phyloP scores from a whole-genome alignment of 1,140 invertebrate species.

The Drosophila nikananu region DNA sequence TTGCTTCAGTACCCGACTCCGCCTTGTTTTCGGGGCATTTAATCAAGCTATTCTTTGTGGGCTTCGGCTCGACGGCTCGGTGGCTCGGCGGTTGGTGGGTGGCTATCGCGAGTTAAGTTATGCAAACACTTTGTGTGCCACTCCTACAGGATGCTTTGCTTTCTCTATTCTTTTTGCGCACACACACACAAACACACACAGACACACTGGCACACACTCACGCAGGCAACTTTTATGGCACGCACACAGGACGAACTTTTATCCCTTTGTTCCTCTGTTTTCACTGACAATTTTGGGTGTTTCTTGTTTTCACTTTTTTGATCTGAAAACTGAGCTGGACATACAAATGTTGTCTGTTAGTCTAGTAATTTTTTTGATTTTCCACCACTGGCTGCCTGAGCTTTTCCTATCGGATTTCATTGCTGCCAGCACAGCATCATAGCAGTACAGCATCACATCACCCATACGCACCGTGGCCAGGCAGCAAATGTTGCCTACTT shows the following conservation, averaged over 20 bases:
- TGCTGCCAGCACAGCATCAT: conserved; percentile 13
- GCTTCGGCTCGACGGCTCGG: not conserved
- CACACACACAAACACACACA: conserved; percentile 40
- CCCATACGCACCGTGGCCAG: conserved; percentile 64
- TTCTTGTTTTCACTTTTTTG: conserved; percentile 13
- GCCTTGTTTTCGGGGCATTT: conserved; percentile 33
- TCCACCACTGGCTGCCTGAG: conserved; percentile 17
- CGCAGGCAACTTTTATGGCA: conserved; percentile 32
- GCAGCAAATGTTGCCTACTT: conserved; percentile 50
- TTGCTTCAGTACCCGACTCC: conserved; percentile 19
- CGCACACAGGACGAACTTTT: conserved; percentile 54
- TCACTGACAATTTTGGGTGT: conserved; percentile 32
- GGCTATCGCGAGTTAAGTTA: conserved; percentile 65
- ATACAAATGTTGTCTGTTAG: not conserved
- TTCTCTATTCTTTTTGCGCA: conserved; percentile 76
- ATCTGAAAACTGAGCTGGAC: conserved; percentile 1
- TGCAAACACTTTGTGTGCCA: conserved; percentile 79
- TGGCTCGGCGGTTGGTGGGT: conserved; percentile 5
- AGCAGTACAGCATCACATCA: conserved; percentile 16
- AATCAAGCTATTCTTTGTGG: conserved; percentile 61
- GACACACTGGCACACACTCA: conserved; percentile 1
- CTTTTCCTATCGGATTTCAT: conserved; percentile 37
- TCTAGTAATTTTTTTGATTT: conserved; percentile 17
- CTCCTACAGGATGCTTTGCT: conserved; percentile 78
- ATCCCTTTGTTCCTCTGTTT: conserved; percentile 21